A percentile compares a stretch with the other conserved stretches of the same genome.
phyloP scores from a whole-genome alignment of 1,140 invertebrate species.

The Drosophila baimaii region DNA sequence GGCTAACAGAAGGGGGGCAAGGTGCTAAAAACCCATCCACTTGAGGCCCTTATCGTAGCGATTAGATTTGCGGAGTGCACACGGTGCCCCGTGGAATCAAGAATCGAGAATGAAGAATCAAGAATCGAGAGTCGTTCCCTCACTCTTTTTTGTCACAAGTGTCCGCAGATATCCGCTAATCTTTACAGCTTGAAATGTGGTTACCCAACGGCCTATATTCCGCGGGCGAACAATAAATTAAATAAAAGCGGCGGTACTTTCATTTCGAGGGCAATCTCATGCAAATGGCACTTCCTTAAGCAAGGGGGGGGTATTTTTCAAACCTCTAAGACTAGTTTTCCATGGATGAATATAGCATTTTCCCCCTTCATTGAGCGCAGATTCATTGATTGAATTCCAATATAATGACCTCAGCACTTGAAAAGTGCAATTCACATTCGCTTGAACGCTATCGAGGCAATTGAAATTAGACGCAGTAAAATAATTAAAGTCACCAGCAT shows the following conservation, averaged over 20 bases:
- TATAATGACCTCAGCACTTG: neutral
- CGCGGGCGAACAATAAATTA: neutral
- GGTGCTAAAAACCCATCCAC: constrained; percentile 16
- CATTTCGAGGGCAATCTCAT: neutral
- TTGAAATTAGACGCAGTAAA: constrained; percentile 14
- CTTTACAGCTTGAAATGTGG: constrained; percentile 33
- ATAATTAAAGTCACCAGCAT: neutral
- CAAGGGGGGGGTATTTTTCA: neutral
- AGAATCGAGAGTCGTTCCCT: neutral
- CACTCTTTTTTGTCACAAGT: no score
- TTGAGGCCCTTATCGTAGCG: constrained; percentile 28
- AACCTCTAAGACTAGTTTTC: neutral
- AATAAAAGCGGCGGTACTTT: constrained; percentile 2
- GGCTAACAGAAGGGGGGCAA: neutral
- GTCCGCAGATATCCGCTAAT: constrained; percentile 30
- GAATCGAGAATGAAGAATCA: neutral
- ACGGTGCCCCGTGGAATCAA: neutral
- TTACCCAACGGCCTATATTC: constrained; percentile 35
- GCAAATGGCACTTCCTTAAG: neutral
- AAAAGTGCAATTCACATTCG: neutral
- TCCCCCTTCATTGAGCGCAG: neutral
- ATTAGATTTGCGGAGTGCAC: constrained; percentile 41
- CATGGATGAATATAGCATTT: neutral
- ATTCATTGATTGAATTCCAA: neutral
- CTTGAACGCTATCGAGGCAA: neutral